Percentiles rank a stretch among this genome's conserved stretches.
phyloP scores from a whole-genome alignment of 1,140 invertebrate species.

The Bombus fervidus region DNA sequence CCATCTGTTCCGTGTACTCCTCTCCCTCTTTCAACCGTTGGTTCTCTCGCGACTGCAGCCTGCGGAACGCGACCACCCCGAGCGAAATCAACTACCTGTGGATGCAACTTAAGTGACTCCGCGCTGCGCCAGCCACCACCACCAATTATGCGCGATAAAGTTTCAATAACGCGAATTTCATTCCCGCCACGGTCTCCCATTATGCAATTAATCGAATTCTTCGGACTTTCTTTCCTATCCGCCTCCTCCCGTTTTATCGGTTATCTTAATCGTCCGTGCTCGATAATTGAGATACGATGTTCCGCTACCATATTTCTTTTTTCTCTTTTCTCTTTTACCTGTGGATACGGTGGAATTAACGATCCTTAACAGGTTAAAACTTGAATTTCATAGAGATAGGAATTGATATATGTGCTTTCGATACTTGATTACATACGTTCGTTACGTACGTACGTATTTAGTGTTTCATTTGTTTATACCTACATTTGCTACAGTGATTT shows the following conservation, averaged over 20 bases:
- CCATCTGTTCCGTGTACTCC: constrained; percentile 43
- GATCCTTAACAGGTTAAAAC: neutral
- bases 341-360: neutral
- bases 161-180: constrained; percentile 52
- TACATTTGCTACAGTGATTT: neutral
- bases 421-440: neutral
- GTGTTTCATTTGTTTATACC: too few relatives aligned
- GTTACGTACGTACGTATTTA: too few relatives aligned
- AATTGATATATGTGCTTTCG: neutral
- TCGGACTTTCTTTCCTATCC: neutral
- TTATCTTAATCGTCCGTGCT: neutral
- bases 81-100: constrained; percentile 79
- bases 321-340: neutral
- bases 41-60: neutral
- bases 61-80: constrained; percentile 64
- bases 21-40: neutral
- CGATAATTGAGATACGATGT: constrained; percentile 4
- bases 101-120: constrained; percentile 74
- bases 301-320: neutral
- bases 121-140: constrained; percentile 30
- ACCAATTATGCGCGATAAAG: constrained; percentile 41
- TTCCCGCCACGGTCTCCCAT: constrained; percentile 25
- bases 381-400: neutral
- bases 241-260: neutral
- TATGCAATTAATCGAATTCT: constrained; percentile 28